A percentile compares a stretch with the other conserved stretches of the same genome.
Conservation (phyloP, 2,113 vertebrate species). For the Cebidichthys violaceus region DNA sequence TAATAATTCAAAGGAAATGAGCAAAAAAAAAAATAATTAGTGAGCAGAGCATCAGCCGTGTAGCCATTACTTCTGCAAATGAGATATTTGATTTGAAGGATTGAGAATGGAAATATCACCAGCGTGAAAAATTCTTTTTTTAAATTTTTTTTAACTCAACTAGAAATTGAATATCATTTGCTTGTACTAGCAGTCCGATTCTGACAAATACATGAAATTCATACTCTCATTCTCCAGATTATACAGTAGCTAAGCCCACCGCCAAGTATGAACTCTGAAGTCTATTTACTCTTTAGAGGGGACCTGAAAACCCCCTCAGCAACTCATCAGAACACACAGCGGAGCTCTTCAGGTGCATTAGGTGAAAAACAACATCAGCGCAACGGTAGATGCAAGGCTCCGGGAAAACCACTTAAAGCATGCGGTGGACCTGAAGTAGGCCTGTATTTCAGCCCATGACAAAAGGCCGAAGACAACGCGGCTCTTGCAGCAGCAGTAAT, state of each 20-base stretch:
- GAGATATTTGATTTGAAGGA: slow-evolving; percentile 64
- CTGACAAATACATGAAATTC: slow-evolving; percentile 24
- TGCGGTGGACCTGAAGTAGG: slow-evolving; percentile 29
- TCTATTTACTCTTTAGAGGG: slow-evolving; percentile 52
- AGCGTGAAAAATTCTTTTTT: slow-evolving; percentile 31
- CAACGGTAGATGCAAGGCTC: slow-evolving; percentile 39
- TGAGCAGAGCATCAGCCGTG: slow-evolving; percentile 83
- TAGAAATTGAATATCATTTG: slow-evolving; percentile 29
- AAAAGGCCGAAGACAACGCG: slow-evolving; percentile 37
- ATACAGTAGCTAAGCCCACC: slow-evolving; percentile 1
- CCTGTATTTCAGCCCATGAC: slow-evolving; percentile 33
- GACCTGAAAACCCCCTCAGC: slow-evolving; percentile 28
- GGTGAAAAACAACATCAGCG: slow-evolving; percentile 62
- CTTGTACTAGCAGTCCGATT: background rate
- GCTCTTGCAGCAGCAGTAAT: slow-evolving; percentile 4
- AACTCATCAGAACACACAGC: slow-evolving; percentile 15
- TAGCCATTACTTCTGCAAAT: slow-evolving; percentile 92
- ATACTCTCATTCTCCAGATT: slow-evolving; percentile 23
- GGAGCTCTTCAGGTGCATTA: slow-evolving; percentile 64
- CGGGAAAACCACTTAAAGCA: slow-evolving; percentile 40
- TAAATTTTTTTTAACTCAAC: background rate
- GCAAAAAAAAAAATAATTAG: slow-evolving; percentile 98
- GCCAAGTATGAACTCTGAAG: slow-evolving; percentile 38
- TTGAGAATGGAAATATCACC: slow-evolving; percentile 69
- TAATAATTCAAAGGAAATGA: slow-evolving; percentile 97